phyloP scores from a whole-genome alignment of 2,797 vertebrate genomes.

The Acridotheres tristis region DNA sequence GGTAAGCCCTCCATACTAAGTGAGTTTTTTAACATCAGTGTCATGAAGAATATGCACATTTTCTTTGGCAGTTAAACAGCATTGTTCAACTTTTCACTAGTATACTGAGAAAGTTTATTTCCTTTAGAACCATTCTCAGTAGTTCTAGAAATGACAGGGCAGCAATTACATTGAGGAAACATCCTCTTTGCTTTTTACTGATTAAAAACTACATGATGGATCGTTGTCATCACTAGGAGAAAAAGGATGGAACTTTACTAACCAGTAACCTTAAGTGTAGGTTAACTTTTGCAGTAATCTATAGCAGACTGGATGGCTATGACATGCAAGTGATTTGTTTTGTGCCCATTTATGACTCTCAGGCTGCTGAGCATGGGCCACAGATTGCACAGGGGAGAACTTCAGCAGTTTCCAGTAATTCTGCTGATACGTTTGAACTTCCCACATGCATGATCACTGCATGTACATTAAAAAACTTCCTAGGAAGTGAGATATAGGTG shows the following conservation, averaged over 20 bases:
- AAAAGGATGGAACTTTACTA: background rate
- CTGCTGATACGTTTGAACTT: background rate
- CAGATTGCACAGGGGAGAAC: background rate
- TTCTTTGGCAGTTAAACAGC: background rate
- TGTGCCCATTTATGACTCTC: background rate
- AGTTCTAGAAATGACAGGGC: background rate
- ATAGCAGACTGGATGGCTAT: background rate
- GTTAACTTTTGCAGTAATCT: background rate
- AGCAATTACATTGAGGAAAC: background rate
- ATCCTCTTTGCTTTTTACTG: background rate
- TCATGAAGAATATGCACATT: background rate
- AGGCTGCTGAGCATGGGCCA: background rate
- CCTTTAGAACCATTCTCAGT: background rate
- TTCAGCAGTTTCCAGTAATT: background rate
- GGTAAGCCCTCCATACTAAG: background rate
- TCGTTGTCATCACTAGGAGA: background rate
- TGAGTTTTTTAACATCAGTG: background rate
- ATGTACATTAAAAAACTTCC: background rate
- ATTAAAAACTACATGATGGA: background rate
- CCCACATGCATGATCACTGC: background rate
- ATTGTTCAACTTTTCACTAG: background rate
- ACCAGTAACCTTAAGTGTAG: background rate
- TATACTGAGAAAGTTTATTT: background rate
- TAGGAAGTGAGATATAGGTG: background rate
- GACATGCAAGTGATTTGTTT: background rate